A percentile compares a stretch with the other conserved stretches of the same genome.
phyloP scores from a whole-genome alignment of 2,113 vertebrate genomes.

The Corythaeola cristata region DNA sequence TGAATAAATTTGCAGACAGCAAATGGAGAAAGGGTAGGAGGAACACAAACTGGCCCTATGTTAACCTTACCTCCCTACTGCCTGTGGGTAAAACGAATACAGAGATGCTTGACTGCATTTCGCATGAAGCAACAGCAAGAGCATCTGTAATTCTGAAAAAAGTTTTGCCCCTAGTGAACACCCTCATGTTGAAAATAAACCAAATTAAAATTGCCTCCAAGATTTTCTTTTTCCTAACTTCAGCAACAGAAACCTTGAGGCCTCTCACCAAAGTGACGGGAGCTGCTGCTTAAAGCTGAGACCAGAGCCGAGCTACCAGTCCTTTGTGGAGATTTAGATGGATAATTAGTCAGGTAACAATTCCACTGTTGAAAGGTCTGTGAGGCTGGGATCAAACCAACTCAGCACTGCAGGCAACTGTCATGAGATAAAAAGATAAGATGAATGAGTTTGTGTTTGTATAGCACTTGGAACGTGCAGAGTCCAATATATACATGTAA shows the following conservation, averaged over 20 bases:
- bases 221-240: not conserved
- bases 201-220: not conserved
- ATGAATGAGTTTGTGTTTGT: slow-evolving; percentile 41
- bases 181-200: not conserved
- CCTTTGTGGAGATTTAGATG: not conserved
- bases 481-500: not conserved
- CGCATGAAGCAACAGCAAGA: not conserved
- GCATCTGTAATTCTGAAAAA: not conserved
- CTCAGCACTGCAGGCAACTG: slow-evolving; percentile 53
- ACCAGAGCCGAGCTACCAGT: not conserved
- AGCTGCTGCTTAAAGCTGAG: not conserved
- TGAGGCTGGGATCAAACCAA: slow-evolving; percentile 50
- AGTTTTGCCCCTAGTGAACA: not conserved
- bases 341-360: slow-evolving; percentile 53
- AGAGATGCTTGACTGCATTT: not conserved
- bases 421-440: slow-evolving; percentile 61
- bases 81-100: not conserved
- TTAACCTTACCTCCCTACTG: not conserved
- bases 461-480: slow-evolving; percentile 30
- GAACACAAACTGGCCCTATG: not conserved
- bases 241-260: not conserved
- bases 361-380: slow-evolving; percentile 47
- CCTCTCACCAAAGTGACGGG: not conserved
- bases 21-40: not conserved
- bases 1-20: not conserved